Base-by-base conservation (phyloP, 2,888 invertebrate species). In the Acanthococcus lagerstroemiae region DNA sequence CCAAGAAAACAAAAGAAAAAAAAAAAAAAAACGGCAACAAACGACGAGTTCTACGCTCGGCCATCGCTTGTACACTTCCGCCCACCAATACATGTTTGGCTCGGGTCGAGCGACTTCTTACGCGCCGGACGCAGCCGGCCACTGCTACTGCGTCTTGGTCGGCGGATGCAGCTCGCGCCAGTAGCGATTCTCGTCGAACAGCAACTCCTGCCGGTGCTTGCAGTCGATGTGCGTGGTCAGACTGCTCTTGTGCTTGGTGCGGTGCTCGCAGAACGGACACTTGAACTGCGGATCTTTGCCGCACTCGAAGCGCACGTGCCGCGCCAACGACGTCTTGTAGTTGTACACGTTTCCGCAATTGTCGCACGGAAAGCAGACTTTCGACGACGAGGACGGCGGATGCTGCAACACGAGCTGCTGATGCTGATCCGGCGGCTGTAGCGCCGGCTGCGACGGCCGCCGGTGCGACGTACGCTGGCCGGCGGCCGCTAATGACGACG, bases 291-390 rank as follows among this genome's bases (percentile, higher is more conserved):
- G 72, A 54, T 70, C 72, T 67, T 71, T 71, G 25, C 73, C 73
- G 65, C 73, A 73, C 65, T 73, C 73, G 37, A 71, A 71, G 26
- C 72, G 70, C 66, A 71, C 67, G 63, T 74, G 74, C 15, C 73
- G 67, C 48, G 66, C 67, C 22, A 70, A 55, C 27, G 69, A 68
- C 12, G 76, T 66, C 50, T 68, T 66, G 44, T 68, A 66, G 45
- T 61, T 68, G 66, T 68, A 68, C 6, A 61, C 68, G 48, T 68
- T 68, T 12, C 68, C 68, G 56, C 68, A 68, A 27, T 45, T 55
- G 44, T 55, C 52, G 61, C 68, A 68, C 4, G 55, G 68, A 50
- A 58, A 68, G 6, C 45, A 58, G 9, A 46, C 54, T 37, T 50
- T 55, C 4, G 54, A n/a, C 50, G 19, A 17, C 26, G 37, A 54